Base-by-base conservation (phyloP, 2,113 vertebrate genomes). In the Phyllostomus hastatus region DNA sequence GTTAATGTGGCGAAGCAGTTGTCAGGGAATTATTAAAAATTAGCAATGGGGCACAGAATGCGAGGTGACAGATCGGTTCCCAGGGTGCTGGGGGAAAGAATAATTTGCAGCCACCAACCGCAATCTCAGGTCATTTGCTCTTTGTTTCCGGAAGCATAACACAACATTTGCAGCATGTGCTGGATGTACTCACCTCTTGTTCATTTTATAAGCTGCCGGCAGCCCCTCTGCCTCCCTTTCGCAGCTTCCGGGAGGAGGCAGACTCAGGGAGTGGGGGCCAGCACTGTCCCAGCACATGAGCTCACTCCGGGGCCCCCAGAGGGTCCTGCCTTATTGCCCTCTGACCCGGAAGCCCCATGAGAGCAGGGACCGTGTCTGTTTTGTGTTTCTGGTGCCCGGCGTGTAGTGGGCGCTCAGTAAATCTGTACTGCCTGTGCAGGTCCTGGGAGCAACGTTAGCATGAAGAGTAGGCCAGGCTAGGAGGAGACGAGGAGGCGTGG, bases 21-120 rank as follows among this genome's bases (percentile, higher is more conserved):
- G 69, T 97, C 75, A 94, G 78, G 61, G 91, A 88, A 96, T 97
- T 93, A 96, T 96, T 97, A 95, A 96, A 97, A 96, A 96, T 97
- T 97, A 91, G 48, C 79, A 43, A 54, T 76, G 95, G 89, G 46
- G 86, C 91, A 73, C 79, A 41, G 87, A 91, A 86, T 26, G 50
- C 67, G 91, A 83, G 78, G 86, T 96, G 86, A 89, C 96, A 97
- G 96, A 95, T 93, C 76, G 95, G 76, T 94, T 61, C 88, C 81
- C 78, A 75, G 48, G 78, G 79, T 96, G 73, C 52, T 72, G 67
- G 59, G 72, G 80, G 48, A 91, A 81, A 91, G 90, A 93, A 92
- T 94, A 88, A 96, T 96, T 96, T 91, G 50, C 78, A 96, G 91
- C 82, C 82, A 93, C 90, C 61, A 26, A 83, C 67, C 69, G 90